Base-by-base conservation (phyloP, 2,113 vertebrate genomes). In the Actinemys pallida region DNA sequence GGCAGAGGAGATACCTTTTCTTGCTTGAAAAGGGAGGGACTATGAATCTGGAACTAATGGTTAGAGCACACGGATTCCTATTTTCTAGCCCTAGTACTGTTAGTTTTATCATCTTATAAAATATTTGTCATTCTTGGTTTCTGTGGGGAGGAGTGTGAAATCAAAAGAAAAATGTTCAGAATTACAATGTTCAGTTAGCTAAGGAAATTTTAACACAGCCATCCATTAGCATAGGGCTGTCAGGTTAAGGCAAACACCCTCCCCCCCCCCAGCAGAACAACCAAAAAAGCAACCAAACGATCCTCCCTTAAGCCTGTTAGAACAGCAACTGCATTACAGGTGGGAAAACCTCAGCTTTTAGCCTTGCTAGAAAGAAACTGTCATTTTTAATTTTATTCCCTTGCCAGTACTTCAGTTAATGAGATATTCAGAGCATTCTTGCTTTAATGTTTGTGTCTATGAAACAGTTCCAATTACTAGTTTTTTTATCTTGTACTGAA, bases 181-280 rank as follows among this genome's bases (percentile, higher is more conserved):
- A 53, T 45, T 88, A 69, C 95, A 92, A 92, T 89, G 8, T 50
- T 49, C 84, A 88, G 79, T 59, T 94, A 80, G 53, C 79, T 76
- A 93, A 87, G 45, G 88, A 83, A 81, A 94, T 95, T 86, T 83
- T 87, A 90, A 45, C 29, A 59, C 84, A 75, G 59, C 75, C 88
- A 92, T 91, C 75, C 86, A 92, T 90, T 83, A 90, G 47, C 81
- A 89, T 27, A 90, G 82, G 92, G 84, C 39, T 92, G 89, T 93
- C 42, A 89, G 72, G 81, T 45, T 80, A 89, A 87, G 24, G 65
- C 62, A 69, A n/a, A 59, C 16, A 35, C 29, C 72, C 93, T 45
- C 45, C 45, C 83, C 1, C 20, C 7, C 16, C 14, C 20, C 17
- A 47, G 7, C 45, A 7, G 45, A 47, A 20, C 25, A 57, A 57